phyloP scores from a whole-genome alignment of 2,797 vertebrate species.

The Calcarius lapponicus region DNA sequence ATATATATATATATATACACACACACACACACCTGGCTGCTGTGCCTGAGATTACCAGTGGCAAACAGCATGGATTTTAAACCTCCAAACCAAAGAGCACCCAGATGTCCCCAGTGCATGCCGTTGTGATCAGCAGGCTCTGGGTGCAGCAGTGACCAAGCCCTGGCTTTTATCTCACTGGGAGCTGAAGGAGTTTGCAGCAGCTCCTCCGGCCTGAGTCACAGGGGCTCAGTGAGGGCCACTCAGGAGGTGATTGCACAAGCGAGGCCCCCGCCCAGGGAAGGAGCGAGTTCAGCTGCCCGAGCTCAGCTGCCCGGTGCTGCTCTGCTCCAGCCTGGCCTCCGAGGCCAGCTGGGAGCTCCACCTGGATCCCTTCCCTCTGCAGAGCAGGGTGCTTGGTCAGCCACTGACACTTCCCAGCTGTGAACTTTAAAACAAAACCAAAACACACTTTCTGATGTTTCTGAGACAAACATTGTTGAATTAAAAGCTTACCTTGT shows the following conservation, averaged over 20 bases:
- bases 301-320: accelerated
- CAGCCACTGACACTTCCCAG: background rate
- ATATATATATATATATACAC: too few relatives aligned
- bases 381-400: accelerated
- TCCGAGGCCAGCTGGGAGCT: background rate
- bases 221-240: accelerated
- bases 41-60: background rate
- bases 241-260: background rate
- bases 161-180: background rate
- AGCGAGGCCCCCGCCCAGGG: background rate
- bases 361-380: accelerated
- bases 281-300: accelerated
- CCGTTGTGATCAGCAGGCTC: background rate
- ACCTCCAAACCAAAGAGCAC: background rate
- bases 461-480: background rate
- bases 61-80: background rate
- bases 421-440: background rate
- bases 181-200: background rate
- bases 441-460: background rate
- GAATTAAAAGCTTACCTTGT: slow-evolving; percentile 86
- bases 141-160: accelerated
- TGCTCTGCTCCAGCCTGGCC: background rate
- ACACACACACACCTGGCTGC: background rate
- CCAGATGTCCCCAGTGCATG: background rate
- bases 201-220: background rate